Conservation (phyloP, 92 coral and sea anemone genomes). For the Phymanthus crucifer region DNA sequence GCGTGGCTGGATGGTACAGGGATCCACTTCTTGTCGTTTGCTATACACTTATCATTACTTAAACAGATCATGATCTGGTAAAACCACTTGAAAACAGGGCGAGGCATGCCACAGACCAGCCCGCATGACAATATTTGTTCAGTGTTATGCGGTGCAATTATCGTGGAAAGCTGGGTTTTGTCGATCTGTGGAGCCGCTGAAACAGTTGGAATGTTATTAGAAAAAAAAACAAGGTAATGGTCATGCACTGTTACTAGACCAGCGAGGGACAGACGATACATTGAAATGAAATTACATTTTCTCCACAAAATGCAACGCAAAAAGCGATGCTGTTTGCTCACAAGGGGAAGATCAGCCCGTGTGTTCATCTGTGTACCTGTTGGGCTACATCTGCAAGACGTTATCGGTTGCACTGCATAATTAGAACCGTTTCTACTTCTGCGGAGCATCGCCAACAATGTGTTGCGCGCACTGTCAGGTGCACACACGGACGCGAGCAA, state of each 20-base stretch:
- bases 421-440: no score
- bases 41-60: slow-evolving; percentile 16
- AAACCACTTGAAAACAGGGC: slow-evolving; percentile 45
- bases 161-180: background rate
- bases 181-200: slow-evolving; percentile 29
- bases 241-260: background rate
- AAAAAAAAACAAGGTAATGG: background rate
- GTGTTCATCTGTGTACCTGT: no score
- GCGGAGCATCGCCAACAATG: no score
- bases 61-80: slow-evolving; percentile 24
- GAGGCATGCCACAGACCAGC: slow-evolving; percentile 23
- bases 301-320: no score
- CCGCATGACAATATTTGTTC: slow-evolving; percentile 22
- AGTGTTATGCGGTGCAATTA: background rate
- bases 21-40: slow-evolving; percentile 19
- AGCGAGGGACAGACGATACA: background rate
- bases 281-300: no score
- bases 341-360: no score
- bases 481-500: no score
- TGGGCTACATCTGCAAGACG: no score
- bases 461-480: no score
- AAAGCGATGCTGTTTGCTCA: no score
- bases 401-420: no score
- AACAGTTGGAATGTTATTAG: background rate
- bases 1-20: slow-evolving; percentile 14